These are phyloP conservation scores for Megamerina dolium DNA, from an alignment of 2,888 invertebrate genomes.

Conservation along the genomic window DNA sequence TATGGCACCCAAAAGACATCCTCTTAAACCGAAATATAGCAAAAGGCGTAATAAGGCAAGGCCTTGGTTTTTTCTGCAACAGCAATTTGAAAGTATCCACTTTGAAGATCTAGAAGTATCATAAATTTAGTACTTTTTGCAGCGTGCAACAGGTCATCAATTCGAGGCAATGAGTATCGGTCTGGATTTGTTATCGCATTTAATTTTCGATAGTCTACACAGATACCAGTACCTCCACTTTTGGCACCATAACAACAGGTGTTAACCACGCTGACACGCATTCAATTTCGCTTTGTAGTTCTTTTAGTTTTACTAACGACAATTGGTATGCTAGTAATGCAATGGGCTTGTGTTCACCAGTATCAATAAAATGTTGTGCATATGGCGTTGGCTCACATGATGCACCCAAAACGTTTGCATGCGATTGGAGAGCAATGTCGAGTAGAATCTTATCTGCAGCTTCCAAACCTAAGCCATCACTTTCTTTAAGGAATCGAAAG, in stretches of 20 bases:
- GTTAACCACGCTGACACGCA: background rate
- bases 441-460: background rate
- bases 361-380: slow-evolving; percentile 1
- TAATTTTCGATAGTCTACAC: slow-evolving; percentile 1
- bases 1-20: too few species aligned
- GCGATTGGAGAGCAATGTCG: background rate
- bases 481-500: background rate
- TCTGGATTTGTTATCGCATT: slow-evolving; percentile 1
- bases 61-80: background rate
- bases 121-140: slow-evolving; percentile 1
- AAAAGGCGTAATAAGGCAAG: slow-evolving; percentile 5
- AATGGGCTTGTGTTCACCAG: slow-evolving; percentile 1
- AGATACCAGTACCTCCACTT: slow-evolving; percentile 3
- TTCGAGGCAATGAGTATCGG: slow-evolving; percentile 1
- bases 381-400: slow-evolving; percentile 1
- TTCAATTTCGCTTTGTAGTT: too few species aligned
- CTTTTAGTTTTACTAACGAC: too few species aligned
- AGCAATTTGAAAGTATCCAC: slow-evolving; percentile 3
- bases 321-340: background rate
- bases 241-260: slow-evolving; percentile 10
- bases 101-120: background rate
- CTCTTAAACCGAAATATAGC: slow-evolving; percentile 1
- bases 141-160: slow-evolving; percentile 4
- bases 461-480: background rate
- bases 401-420: background rate